A percentile compares a stretch with the other conserved stretches of the same genome.
Evolutionary conservation across 2,797 vertebrate species (phyloP).

Genomic region (Anguilla megastoma): DNA sequence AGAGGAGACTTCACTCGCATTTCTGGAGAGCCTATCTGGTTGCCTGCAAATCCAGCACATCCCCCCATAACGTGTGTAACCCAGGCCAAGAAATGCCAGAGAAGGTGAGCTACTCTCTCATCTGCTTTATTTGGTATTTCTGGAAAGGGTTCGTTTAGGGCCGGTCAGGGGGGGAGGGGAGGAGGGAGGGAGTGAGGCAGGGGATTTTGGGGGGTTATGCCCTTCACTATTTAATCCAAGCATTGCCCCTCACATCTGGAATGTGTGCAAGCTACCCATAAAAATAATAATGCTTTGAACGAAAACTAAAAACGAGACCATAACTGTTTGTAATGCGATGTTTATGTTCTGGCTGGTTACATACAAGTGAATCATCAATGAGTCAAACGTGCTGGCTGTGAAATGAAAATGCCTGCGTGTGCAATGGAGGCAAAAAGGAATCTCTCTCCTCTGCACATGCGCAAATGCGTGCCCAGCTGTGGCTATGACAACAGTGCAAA

Average conservation of each 20-base stretch:
- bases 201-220: background rate
- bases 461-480: background rate
- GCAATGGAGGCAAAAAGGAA: background rate
- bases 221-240: background rate
- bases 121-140: background rate
- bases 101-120: background rate
- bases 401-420: background rate
- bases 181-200: background rate
- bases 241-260: constrained; percentile 13
- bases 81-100: background rate
- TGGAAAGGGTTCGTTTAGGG: constrained; percentile 18
- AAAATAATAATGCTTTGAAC: constrained; percentile 22
- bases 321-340: background rate
- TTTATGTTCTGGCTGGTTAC: constrained; percentile 24
- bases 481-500: constrained; percentile 1
- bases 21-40: background rate
- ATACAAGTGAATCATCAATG: constrained; percentile 12
- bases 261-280: constrained; percentile 1
- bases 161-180: background rate
- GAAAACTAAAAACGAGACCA: background rate
- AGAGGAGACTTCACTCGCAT: background rate
- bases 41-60: background rate
- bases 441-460: background rate
- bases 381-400: background rate
- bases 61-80: background rate